Percentiles rank a stretch among this genome's conserved stretches.
Conservation (phyloP, 2,797 vertebrate species). For the Crenichthys baileyi region DNA sequence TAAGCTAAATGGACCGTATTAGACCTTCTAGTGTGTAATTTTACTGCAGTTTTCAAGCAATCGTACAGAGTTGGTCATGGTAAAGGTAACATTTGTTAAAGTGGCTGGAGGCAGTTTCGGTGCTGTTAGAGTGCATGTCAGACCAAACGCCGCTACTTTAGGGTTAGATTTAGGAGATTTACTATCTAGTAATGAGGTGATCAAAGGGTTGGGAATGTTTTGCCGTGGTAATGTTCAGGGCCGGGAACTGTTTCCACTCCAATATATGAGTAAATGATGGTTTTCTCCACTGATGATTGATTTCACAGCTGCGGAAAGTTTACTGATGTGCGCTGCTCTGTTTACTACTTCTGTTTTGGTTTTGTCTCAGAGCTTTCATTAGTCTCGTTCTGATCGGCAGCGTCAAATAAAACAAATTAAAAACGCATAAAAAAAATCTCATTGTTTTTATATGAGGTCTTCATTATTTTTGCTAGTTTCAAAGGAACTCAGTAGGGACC, state of each 20-base stretch:
- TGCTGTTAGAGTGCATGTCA: too few relatives aligned
- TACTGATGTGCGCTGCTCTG: not conserved
- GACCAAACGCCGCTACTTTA: not conserved
- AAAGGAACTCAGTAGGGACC: not conserved
- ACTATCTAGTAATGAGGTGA: not conserved
- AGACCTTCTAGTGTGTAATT: too few relatives aligned
- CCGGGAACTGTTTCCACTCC: not conserved
- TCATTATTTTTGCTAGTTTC: not conserved
- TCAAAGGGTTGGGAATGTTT: not conserved
- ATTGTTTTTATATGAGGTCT: slow-evolving; percentile 4
- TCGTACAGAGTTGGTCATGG: too few relatives aligned
- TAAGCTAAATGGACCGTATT: too few relatives aligned
- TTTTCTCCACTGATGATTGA: slow-evolving; percentile 1
- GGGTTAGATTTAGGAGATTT: not conserved
- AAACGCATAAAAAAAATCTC: slow-evolving; percentile 1
- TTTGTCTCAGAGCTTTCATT: slow-evolving; percentile 4
- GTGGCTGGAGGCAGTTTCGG: too few relatives aligned
- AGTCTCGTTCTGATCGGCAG: slow-evolving; percentile 1
- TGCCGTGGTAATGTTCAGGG: not conserved
- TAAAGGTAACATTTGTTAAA: too few relatives aligned
- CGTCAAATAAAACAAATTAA: slow-evolving; percentile 5
- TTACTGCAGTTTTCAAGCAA: too few relatives aligned
- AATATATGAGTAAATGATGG: not conserved
- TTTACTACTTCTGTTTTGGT: slow-evolving; percentile 10
- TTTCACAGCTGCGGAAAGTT: not conserved